Evolutionary conservation across 2,888 invertebrate genomes (phyloP), one percentile per base, ranked within the genome.

Genomic region (Machimus rusticus): DNA sequence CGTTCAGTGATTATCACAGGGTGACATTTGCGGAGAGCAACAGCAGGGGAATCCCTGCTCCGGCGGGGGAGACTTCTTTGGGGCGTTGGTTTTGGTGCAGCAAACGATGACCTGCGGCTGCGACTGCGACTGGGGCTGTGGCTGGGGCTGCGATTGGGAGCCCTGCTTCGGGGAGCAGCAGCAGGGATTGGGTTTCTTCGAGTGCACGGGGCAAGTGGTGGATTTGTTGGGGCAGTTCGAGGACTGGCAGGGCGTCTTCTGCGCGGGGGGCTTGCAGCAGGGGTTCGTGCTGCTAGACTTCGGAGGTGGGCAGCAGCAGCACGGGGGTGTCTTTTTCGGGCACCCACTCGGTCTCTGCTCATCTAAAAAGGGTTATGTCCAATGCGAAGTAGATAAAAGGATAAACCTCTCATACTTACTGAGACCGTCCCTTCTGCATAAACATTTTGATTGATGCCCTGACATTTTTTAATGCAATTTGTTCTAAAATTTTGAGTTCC

Each of bases 361-460:
- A 46, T 79, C 79, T 78, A 31, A 14, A n/a, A 34, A n/a, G 31
- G 19, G 28, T 16, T 19, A 78, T 43, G 6, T 78, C 12, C 28
- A 66, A 66, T 28, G 23, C 4, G 16, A 6, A 6, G 34, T 8
- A 78, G 2, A 6, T 6, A 46, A 5, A n/a, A 19, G 2, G 43
- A 19, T n/a, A 77, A 46, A 1, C 2, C 37, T 3, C 39, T 9
- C 79, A 16, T 51, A 5, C 55, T 1, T 57, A 51, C 34, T 87
- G 46, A 82, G 39, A 5, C 34, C 55, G n/a, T 66, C 96, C 6
- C 95, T 91, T 51, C 94, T 93, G 91, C 96, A 96, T 84, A 94
- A 94, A 0, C 96, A 79, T 51, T 46, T 46, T 5, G 23, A 31
- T 6, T 16, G 19, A 19, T n/a, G 6, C 34, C 19, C 55, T 19